phyloP scores from a whole-genome alignment of 1,140 invertebrate species.

The Aphaenogaster ashmeadi region DNA sequence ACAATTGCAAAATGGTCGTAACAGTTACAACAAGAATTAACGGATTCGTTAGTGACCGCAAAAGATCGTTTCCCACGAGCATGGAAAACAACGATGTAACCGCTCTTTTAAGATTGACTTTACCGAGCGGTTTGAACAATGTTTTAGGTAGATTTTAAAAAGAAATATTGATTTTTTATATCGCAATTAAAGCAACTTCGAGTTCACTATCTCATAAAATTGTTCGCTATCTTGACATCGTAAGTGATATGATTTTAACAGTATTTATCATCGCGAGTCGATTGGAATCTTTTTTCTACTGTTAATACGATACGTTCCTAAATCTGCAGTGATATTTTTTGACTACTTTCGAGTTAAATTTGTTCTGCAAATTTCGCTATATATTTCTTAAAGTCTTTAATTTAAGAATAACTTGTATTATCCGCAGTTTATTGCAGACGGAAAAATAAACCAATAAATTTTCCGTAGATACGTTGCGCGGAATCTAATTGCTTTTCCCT shows the following conservation, averaged over 20 bases:
- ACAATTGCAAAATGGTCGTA: background rate
- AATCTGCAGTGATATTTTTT: background rate
- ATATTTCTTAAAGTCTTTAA: background rate
- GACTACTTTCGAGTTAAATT: background rate
- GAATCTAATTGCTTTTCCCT: slow-evolving; percentile 9
- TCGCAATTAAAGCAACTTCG: background rate
- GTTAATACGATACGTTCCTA: background rate
- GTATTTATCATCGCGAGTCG: slow-evolving; percentile 6
- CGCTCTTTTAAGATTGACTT: slow-evolving; percentile 1
- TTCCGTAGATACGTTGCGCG: background rate
- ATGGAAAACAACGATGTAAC: background rate
- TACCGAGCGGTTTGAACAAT: background rate
- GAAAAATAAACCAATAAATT: slow-evolving; percentile 20
- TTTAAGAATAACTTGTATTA: slow-evolving; percentile 12
- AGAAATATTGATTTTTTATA: background rate
- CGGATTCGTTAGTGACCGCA: background rate
- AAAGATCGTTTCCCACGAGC: background rate
- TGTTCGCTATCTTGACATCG: background rate
- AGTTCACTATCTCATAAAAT: background rate
- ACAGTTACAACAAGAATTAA: slow-evolving; percentile 23
- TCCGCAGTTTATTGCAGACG: background rate
- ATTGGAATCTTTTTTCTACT: background rate
- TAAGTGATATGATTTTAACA: background rate
- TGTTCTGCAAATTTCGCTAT: background rate
- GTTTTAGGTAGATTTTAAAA: slow-evolving; percentile 3